A percentile compares a stretch with the other conserved stretches of the same genome.
These are phyloP conservation scores for Oceanites oceanicus DNA, from an alignment of 2,113 vertebrate genomes.

Conservation along the genomic window DNA sequence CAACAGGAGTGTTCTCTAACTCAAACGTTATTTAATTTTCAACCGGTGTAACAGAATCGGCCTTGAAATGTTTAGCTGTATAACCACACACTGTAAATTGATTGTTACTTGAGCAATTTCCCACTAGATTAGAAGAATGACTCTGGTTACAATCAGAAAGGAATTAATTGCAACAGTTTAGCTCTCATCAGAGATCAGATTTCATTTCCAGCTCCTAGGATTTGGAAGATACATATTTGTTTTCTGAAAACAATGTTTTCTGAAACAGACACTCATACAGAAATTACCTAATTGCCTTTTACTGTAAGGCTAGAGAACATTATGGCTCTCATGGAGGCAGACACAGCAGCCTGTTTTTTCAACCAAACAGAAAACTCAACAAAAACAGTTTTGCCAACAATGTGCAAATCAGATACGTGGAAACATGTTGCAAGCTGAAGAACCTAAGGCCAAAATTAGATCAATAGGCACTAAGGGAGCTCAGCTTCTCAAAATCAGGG, in stretches of 20 bases:
- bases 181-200: neutral
- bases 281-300: neutral
- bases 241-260: too few species aligned
- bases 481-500: neutral
- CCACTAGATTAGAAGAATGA: neutral
- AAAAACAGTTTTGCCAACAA: neutral
- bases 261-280: neutral
- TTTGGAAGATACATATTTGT: neutral
- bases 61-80: neutral
- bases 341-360: neutral
- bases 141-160: conserved; percentile 3
- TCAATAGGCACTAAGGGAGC: neutral
- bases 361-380: neutral
- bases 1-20: neutral
- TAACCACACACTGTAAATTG: neutral
- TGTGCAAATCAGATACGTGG: neutral
- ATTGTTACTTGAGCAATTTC: neutral
- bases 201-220: neutral
- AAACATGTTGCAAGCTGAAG: neutral
- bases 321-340: rapidly evolving
- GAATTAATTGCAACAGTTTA: neutral
- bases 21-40: neutral
- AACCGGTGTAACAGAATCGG: neutral
- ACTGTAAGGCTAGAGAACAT: neutral
- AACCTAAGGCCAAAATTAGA: neutral